These are phyloP conservation scores for Drosophila infuscata DNA, from an alignment of 2,888 invertebrate genomes.

Conservation along the genomic window DNA sequence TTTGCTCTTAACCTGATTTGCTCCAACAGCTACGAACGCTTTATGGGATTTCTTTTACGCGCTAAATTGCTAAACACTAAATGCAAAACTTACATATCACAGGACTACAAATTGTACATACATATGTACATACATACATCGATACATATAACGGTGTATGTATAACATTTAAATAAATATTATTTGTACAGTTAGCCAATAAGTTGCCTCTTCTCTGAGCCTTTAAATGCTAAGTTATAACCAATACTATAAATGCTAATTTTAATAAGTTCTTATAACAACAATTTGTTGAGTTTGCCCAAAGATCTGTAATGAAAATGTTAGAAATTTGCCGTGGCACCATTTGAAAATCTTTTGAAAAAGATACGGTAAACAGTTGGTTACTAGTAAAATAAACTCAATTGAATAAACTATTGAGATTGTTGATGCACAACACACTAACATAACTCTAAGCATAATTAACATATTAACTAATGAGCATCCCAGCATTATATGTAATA, in stretches of 20 bases:
- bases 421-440: constrained; percentile 15
- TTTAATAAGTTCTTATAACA: constrained; percentile 37
- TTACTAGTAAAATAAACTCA: constrained; percentile 17
- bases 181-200: constrained; percentile 67
- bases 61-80: constrained; percentile 82
- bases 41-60: constrained; percentile 79
- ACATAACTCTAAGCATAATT: constrained; percentile 24
- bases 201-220: constrained; percentile 43
- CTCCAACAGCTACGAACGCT: constrained; percentile 63
- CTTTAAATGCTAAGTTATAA: constrained; percentile 39
- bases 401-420: constrained; percentile 27
- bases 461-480: constrained; percentile 5
- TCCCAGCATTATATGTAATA: constrained; percentile 36
- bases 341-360: constrained; percentile 6
- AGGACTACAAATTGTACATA: constrained; percentile 55
- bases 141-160: constrained; percentile 14
- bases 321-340: constrained; percentile 25
- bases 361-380: constrained; percentile 8
- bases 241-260: constrained; percentile 22
- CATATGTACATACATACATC: constrained; percentile 14
- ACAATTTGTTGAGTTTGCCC: constrained; percentile 25
- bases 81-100: constrained; percentile 64
- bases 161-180: constrained; percentile 31
- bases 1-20: constrained; percentile 75
- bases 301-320: constrained; percentile 24